These are phyloP conservation scores for Lichenostomus cassidix DNA, from an alignment of 2,113 vertebrate species.

Conservation along the genomic window DNA sequence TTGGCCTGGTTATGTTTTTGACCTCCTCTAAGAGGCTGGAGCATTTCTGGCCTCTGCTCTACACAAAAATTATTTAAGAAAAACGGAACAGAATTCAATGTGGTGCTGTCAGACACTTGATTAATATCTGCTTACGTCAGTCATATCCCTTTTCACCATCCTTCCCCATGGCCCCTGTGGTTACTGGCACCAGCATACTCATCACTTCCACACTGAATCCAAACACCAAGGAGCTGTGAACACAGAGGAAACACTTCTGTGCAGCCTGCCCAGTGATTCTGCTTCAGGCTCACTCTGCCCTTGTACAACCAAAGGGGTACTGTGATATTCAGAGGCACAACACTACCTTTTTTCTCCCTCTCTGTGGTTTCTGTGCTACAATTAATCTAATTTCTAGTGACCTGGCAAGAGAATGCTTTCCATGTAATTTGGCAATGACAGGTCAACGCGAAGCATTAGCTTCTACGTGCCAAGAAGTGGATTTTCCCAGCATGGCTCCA, in stretches of 20 bases:
- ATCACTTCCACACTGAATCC: not conserved
- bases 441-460: not conserved
- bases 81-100: not conserved
- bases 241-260: not conserved
- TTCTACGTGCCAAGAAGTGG: constrained; percentile 7
- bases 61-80: not conserved
- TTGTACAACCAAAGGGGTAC: not conserved
- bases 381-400: constrained; percentile 69
- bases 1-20: not conserved
- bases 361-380: constrained; percentile 39
- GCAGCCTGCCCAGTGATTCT: not conserved
- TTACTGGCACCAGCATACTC: not conserved
- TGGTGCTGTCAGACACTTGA: not conserved
- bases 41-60: not conserved
- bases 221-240: not conserved
- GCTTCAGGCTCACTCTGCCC: not conserved
- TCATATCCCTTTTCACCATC: not conserved
- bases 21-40: not conserved
- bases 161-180: not conserved
- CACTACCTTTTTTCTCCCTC: not conserved
- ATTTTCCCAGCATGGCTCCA: constrained; percentile 45
- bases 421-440: constrained; percentile 41
- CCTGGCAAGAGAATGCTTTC: constrained; percentile 23
- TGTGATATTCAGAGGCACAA: not conserved
- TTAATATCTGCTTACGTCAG: not conserved